Conservation (phyloP, 2,888 invertebrate genomes). For the Lycaena phlaeas region DNA sequence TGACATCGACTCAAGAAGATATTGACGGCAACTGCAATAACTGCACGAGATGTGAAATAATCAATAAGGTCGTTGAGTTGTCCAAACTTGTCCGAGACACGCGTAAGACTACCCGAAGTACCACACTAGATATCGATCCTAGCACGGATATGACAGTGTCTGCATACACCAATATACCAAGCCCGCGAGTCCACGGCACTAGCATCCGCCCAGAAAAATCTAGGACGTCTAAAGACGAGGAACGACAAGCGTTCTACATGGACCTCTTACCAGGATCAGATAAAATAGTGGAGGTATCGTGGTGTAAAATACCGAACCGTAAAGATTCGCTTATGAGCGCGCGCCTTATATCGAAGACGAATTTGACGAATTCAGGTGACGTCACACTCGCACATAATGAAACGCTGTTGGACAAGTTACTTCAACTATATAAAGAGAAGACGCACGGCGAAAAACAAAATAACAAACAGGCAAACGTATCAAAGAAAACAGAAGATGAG, state of each 20-base stretch:
- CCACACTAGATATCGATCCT: neutral
- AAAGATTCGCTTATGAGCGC: slow-evolving; percentile 5
- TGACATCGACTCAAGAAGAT: neutral
- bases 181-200: slow-evolving; percentile 3
- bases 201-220: slow-evolving; percentile 2
- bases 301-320: slow-evolving; percentile 2
- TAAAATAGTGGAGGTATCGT: slow-evolving; percentile 4
- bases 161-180: slow-evolving; percentile 4
- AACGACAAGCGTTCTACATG: slow-evolving; percentile 4
- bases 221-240: neutral
- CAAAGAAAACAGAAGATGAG: slow-evolving; percentile 1
- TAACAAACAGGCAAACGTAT: neutral
- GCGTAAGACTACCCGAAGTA: slow-evolving; percentile 1
- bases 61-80: slow-evolving; percentile 3
- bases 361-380: slow-evolving; percentile 1
- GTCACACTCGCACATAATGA: slow-evolving; percentile 1
- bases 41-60: slow-evolving; percentile 3
- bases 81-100: neutral
- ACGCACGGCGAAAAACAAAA: neutral
- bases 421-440: slow-evolving; percentile 4
- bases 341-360: neutral
- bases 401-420: neutral
- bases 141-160: neutral
- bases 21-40: slow-evolving; percentile 4
- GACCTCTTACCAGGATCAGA: slow-evolving; percentile 2